These are phyloP conservation scores for Therioaphis trifolii DNA, from an alignment of 2,888 invertebrate species.

Conservation along the genomic window DNA sequence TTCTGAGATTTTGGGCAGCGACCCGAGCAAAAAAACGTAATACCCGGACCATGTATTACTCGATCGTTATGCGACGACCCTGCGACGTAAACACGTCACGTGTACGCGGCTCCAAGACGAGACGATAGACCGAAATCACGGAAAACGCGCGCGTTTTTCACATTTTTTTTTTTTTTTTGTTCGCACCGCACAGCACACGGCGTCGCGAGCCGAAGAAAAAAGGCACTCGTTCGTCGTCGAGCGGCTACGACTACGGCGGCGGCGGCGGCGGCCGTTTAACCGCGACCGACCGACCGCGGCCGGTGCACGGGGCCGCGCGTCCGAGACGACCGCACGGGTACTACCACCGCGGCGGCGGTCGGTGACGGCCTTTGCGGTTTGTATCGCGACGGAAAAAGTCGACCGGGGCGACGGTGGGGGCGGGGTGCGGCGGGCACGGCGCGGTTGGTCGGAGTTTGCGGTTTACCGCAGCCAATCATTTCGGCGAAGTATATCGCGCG, in stretches of 20 bases:
- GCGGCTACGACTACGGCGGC: background rate
- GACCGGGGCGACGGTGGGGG: background rate
- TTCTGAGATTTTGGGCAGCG: no score
- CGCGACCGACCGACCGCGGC: background rate
- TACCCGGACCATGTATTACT: no score
- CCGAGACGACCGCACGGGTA: constrained; percentile 19
- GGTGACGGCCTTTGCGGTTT: background rate
- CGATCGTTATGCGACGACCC: no score
- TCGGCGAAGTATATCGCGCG: constrained; percentile 57
- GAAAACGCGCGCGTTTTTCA: no score
- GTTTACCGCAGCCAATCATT: constrained; percentile 63
- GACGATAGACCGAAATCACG: no score
- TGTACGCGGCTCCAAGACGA: no score
- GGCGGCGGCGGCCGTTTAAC: background rate
- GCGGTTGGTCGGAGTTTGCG: constrained; percentile 62
- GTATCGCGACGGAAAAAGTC: constrained; percentile 42
- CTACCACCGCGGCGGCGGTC: background rate
- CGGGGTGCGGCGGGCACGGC: background rate
- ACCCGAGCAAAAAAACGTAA: no score
- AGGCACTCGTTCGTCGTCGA: no score
- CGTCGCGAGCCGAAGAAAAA: no score
- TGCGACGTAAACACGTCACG: no score
- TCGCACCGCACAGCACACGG: background rate
- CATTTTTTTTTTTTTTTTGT: no score
- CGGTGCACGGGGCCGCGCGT: background rate